phyloP scores from a whole-genome alignment of 2,888 invertebrate species.

The Acronicta alni region DNA sequence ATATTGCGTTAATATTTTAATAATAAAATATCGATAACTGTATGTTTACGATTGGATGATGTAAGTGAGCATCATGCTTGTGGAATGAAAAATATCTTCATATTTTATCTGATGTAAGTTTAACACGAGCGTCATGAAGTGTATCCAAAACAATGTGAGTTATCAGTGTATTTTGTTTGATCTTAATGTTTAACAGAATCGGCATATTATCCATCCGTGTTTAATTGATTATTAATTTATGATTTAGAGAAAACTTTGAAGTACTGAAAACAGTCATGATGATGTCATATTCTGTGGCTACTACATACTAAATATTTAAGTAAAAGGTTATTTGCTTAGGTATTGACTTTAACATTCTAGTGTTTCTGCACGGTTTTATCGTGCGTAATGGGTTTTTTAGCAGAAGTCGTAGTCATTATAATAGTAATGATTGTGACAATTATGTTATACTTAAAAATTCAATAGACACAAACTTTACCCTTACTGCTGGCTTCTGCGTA shows the following conservation, averaged over 20 bases:
- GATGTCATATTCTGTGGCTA: too few species aligned
- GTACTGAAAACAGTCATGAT: background rate
- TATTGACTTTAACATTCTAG: too few species aligned
- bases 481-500: too few species aligned
- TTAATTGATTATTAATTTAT: slow-evolving; percentile 32
- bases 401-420: too few species aligned
- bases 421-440: too few species aligned
- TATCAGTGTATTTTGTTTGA: slow-evolving; percentile 32
- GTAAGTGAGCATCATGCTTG: slow-evolving; percentile 38
- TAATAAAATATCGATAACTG: slow-evolving; percentile 37
- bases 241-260: slow-evolving; percentile 1
- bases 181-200: slow-evolving; percentile 9
- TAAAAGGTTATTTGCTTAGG: too few species aligned
- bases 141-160: slow-evolving; percentile 25
- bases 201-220: slow-evolving; percentile 4
- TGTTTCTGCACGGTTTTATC: too few species aligned
- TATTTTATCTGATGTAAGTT: slow-evolving; percentile 17
- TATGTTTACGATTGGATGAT: slow-evolving; percentile 54
- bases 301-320: too few species aligned
- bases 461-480: too few species aligned
- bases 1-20: background rate
- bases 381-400: too few species aligned
- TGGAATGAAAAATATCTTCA: slow-evolving; percentile 51
- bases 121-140: slow-evolving; percentile 11
- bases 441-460: too few species aligned